Evolutionary conservation across 2,797 vertebrate genomes (phyloP).

Genomic region (Argentina silus): DNA sequence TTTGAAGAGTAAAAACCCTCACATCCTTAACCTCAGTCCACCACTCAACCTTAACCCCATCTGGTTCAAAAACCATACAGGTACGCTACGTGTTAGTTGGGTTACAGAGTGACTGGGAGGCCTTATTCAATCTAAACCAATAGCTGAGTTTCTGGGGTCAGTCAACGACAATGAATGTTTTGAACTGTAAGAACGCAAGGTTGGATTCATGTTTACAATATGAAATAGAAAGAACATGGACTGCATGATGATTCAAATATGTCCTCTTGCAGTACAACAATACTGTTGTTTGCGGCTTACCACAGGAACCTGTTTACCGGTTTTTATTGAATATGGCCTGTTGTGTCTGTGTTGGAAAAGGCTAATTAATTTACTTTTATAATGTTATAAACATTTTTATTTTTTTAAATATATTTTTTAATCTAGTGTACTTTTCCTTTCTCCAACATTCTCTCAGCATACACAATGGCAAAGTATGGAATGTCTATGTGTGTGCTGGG

Average conservation of each 20-base stretch:
- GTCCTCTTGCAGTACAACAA: background rate
- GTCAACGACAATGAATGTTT: no score
- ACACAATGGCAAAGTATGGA: constrained; percentile 97
- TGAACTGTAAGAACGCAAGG: no score
- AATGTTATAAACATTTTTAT: background rate
- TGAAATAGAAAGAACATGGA: no score
- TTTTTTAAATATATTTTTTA: background rate
- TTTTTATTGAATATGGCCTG: no score
- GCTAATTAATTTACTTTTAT: no score
- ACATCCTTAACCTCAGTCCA: constrained; percentile 95
- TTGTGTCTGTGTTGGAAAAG: no score
- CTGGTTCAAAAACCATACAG: constrained; percentile 98
- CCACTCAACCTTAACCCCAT: constrained; percentile 93
- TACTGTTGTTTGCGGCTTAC: background rate
- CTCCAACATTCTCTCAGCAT: constrained; percentile 73
- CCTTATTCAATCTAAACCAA: no score
- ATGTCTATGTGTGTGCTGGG: constrained; percentile 99
- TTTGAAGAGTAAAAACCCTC: constrained; percentile 87
- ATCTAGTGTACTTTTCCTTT: background rate
- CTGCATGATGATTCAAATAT: background rate
- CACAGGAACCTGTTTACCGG: no score
- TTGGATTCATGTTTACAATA: no score
- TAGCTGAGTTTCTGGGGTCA: no score
- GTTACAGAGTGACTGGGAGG: no score
- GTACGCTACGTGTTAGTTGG: constrained; percentile 65